These are phyloP conservation scores for Oxyruncus cristatus DNA, from an alignment of 2,113 vertebrate species.

Conservation along the genomic window DNA sequence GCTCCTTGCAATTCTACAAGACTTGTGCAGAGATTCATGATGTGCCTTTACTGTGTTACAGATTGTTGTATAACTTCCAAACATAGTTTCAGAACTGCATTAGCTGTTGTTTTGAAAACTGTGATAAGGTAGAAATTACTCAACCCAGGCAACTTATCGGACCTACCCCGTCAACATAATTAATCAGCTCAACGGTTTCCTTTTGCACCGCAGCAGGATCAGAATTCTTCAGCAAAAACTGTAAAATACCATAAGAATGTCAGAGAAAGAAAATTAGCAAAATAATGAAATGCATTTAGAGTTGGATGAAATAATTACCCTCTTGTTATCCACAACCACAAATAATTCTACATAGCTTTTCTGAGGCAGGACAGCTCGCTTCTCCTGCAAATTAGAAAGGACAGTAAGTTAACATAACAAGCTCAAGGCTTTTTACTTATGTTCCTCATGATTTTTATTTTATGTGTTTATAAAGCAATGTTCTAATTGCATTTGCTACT, in stretches of 20 bases:
- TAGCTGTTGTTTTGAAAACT: background rate
- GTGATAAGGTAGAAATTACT: background rate
- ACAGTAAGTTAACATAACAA: background rate
- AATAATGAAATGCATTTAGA: background rate
- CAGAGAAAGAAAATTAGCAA: background rate
- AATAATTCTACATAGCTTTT: constrained; percentile 84
- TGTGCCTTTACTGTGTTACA: background rate
- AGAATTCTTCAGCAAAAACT: constrained; percentile 72
- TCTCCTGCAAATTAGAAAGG: constrained; percentile 71
- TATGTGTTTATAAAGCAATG: background rate
- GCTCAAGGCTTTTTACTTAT: background rate
- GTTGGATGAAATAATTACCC: constrained; percentile 68
- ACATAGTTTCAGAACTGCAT: background rate
- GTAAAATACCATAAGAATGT: constrained; percentile 22
- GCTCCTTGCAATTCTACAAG: background rate
- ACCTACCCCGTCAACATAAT: constrained; percentile 85
- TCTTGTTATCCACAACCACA: constrained; percentile 82
- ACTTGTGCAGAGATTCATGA: background rate
- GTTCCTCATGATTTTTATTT: background rate
- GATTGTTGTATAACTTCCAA: background rate
- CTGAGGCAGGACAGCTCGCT: constrained; percentile 75
- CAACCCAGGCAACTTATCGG: background rate
- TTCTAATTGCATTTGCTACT: background rate
- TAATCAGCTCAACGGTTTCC: constrained; percentile 81
- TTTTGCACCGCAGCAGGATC: constrained; percentile 70